phyloP scores from a whole-genome alignment of 1,140 invertebrate genomes.

The Pomacea maculata region DNA sequence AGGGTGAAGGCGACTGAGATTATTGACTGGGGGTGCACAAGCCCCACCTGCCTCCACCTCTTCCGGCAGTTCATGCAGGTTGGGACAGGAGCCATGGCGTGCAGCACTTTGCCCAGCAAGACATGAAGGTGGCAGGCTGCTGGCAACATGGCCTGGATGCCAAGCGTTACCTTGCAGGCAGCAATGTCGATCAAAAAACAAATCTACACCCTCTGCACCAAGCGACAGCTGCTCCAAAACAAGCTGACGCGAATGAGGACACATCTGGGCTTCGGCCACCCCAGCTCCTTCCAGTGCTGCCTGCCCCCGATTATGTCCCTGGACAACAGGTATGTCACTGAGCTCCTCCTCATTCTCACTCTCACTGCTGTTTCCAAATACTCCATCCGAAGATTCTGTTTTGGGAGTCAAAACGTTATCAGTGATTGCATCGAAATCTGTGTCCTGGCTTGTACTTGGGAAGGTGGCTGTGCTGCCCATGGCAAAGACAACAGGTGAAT shows the following conservation, averaged over 20 bases:
- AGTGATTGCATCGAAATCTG: conserved; percentile 11
- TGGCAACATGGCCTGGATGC: not conserved
- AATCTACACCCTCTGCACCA: conserved; percentile 12
- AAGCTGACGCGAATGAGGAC: not conserved
- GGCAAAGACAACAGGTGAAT: conserved; percentile 15
- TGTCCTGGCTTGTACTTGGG: conserved; percentile 28
- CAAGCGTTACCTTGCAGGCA: conserved; percentile 13
- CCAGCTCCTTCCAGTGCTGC: conserved; percentile 16
- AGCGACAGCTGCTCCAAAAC: not conserved
- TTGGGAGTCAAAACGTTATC: conserved; percentile 2
- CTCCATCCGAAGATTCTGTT: conserved; percentile 5
- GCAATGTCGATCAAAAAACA: conserved; percentile 14
- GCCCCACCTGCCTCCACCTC: conserved; percentile 18
- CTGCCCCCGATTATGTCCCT: not conserved
- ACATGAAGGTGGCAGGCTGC: conserved; percentile 5
- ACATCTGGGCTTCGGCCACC: conserved; percentile 5
- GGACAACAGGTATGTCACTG: not conserved
- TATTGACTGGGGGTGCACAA: conserved; percentile 18
- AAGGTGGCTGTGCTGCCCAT: conserved; percentile 12
- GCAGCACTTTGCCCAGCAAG: conserved; percentile 17
- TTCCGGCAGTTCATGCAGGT: conserved; percentile 1
- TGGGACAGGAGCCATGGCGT: conserved; percentile 5
- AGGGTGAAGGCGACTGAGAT: conserved; percentile 15
- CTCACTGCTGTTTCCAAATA: conserved; percentile 34
- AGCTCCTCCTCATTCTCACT: conserved; percentile 37